Conservation (phyloP, 2,797 vertebrate genomes). For the Limnodromus scolopaceus region DNA sequence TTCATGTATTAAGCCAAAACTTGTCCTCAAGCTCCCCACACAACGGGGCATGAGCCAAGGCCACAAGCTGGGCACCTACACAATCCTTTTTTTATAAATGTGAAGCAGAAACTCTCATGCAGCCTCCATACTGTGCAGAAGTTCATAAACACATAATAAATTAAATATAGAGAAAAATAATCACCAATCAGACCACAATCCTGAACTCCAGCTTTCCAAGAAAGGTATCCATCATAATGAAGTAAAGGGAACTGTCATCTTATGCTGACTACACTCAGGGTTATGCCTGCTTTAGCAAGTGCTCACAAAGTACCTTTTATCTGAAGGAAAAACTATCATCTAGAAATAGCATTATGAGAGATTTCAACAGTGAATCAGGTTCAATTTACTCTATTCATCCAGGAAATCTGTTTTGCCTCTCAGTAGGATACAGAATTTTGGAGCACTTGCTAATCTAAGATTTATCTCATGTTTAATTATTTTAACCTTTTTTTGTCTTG, state of each 20-base stretch:
- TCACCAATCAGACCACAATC: neutral
- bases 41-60: slow-evolving; percentile 53
- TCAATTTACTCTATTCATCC: neutral
- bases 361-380: neutral
- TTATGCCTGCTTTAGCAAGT: neutral
- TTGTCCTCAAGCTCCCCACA: slow-evolving; percentile 51
- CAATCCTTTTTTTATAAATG: slow-evolving; percentile 59
- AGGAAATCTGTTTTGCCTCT: slow-evolving; percentile 35
- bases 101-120: slow-evolving; percentile 14
- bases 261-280: neutral
- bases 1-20: slow-evolving; percentile 55
- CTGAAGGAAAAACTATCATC: slow-evolving; percentile 14
- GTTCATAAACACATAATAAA: slow-evolving; percentile 49
- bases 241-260: slow-evolving; percentile 11
- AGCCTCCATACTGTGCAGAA: slow-evolving; percentile 29
- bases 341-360: slow-evolving; percentile 29
- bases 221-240: slow-evolving; percentile 37
- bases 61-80: slow-evolving; percentile 72
- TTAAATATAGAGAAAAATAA: slow-evolving; percentile 19
- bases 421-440: neutral
- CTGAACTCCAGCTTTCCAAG: neutral
- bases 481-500: neutral
- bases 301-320: slow-evolving; percentile 24
- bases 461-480: neutral
- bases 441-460: slow-evolving; percentile 1